A percentile compares a stretch with the other conserved stretches of the same genome.
Evolutionary conservation across 2,888 invertebrate species (phyloP).

Genomic region (Zaprionus bogoriensis): DNA sequence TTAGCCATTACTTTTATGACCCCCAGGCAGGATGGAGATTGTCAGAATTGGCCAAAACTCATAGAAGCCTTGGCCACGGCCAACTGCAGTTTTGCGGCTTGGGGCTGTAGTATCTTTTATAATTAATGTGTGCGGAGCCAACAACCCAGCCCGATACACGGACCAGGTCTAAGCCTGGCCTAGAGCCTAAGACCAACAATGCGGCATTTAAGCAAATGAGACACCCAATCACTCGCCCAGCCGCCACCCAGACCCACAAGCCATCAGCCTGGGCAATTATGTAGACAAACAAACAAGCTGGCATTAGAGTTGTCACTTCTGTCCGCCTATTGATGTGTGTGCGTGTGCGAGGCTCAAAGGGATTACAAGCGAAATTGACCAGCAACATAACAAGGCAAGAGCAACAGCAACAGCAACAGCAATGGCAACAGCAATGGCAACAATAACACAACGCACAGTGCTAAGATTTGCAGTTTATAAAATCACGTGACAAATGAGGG

Average conservation of each 20-base stretch:
- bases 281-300: conserved; percentile 67
- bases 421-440: conserved; percentile 18
- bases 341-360: conserved; percentile 56
- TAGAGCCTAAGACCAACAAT: conserved; percentile 39
- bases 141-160: conserved; percentile 21
- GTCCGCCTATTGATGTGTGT: conserved; percentile 33
- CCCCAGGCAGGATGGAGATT: conserved; percentile 18
- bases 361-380: conserved; percentile 74
- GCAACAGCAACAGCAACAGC: conserved; percentile 21
- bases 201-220: conserved; percentile 59
- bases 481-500: conserved; percentile 75
- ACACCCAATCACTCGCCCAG: conserved; percentile 3
- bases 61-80: conserved; percentile 20
- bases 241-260: conserved; percentile 19
- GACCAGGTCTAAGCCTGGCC: conserved; percentile 49
- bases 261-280: conserved; percentile 69
- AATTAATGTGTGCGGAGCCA: conserved; percentile 63
- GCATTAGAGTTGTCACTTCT: conserved; percentile 71
- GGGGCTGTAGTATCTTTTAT: conserved; percentile 41
- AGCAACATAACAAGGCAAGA: conserved; percentile 68
- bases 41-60: conserved; percentile 28
- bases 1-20: conserved; percentile 50
- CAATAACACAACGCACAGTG: conserved; percentile 5
- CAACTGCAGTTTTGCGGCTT: conserved; percentile 62
- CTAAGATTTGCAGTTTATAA: conserved; percentile 70